Evolutionary conservation across 2,797 vertebrate genomes (phyloP).

Genomic region (Sebastes hopkinsi): DNA sequence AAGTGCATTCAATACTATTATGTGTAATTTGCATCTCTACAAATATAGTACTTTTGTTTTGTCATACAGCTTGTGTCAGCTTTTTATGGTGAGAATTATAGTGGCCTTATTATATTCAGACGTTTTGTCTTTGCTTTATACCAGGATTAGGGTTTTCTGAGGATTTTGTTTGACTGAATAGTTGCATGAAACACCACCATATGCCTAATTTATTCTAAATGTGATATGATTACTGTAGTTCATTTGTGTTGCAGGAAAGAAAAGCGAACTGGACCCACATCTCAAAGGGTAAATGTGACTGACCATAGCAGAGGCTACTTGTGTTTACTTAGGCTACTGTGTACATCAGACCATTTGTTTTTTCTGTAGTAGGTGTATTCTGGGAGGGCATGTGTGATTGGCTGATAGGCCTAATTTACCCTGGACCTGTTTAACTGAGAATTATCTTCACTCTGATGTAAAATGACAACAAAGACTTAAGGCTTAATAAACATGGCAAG

Average conservation of each 20-base stretch:
- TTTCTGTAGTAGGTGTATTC: slow-evolving; percentile 4
- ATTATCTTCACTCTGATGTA: not conserved
- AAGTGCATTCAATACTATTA: not conserved
- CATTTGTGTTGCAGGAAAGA: not conserved
- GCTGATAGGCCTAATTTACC: not conserved
- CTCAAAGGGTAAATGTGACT: not conserved
- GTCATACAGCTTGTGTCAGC: not conserved
- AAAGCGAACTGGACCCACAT: not conserved
- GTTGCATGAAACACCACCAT: not conserved
- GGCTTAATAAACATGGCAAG: not conserved
- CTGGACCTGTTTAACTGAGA: not conserved
- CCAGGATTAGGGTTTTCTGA: not conserved
- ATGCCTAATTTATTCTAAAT: not conserved
- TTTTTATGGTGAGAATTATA: not conserved
- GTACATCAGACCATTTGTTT: slow-evolving; percentile 2
- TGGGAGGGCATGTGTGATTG: not conserved
- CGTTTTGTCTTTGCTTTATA: not conserved
- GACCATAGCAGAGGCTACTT: not conserved
- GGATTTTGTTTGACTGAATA: not conserved
- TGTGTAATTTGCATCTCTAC: not conserved
- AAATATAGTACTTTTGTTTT: not conserved
- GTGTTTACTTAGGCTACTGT: slow-evolving; percentile 13
- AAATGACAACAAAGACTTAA: not conserved
- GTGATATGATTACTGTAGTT: not conserved
- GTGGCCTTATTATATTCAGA: too few relatives aligned